Conservation (phyloP, 1,140 invertebrate species). For the Ridgeia piscesae region DNA sequence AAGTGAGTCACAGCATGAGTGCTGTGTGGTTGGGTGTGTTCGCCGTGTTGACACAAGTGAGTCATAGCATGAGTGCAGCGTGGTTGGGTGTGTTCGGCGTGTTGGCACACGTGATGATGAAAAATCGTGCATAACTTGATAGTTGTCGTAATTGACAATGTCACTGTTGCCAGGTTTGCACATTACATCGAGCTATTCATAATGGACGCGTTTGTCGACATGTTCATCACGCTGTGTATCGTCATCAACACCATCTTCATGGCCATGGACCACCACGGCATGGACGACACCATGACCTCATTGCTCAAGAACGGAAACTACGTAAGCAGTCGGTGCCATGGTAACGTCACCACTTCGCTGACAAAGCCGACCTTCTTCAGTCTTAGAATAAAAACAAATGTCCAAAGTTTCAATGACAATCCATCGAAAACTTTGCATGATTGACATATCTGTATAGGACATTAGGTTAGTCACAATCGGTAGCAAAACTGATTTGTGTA, state of each 20-base stretch:
- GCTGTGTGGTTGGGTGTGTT: no score
- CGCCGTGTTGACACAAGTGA: no score
- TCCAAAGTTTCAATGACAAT: background rate
- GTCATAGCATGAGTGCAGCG: background rate
- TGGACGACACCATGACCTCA: conserved; percentile 66
- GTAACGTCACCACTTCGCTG: background rate
- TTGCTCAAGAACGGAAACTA: conserved; percentile 91
- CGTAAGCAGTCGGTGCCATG: conserved; percentile 66
- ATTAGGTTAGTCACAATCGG: background rate
- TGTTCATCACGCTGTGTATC: conserved; percentile 97
- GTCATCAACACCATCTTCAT: conserved; percentile 97
- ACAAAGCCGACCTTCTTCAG: background rate
- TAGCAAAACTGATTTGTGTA: background rate
- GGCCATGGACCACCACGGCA: conserved; percentile 94
- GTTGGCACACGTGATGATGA: background rate
- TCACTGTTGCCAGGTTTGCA: conserved; percentile 4
- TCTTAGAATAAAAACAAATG: background rate
- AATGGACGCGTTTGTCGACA: conserved; percentile 96
- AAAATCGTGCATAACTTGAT: conserved; percentile 28
- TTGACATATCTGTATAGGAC: background rate
- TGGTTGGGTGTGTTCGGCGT: background rate
- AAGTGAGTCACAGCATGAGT: no score
- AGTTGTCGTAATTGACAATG: conserved; percentile 39
- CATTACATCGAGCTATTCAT: conserved; percentile 82
- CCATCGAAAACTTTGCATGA: background rate